A percentile compares a stretch with the other conserved stretches of the same genome.
Evolutionary conservation across 1,140 invertebrate genomes (phyloP).

Genomic region (Gryllus bimaculatus): DNA sequence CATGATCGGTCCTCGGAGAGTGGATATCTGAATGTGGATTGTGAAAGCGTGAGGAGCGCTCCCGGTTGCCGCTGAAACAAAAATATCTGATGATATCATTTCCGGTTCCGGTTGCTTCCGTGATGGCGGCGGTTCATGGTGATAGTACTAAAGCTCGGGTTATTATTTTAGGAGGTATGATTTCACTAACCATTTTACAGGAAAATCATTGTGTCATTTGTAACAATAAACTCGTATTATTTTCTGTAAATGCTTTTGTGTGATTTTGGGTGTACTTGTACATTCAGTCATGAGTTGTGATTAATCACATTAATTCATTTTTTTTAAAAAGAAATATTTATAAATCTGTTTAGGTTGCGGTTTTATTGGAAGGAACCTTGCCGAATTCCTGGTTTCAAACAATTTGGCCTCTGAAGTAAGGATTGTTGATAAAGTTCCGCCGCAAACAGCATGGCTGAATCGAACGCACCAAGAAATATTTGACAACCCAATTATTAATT

Average conservation of each 20-base stretch:
- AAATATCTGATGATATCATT: background rate
- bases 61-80: background rate
- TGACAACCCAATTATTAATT: conserved; percentile 65
- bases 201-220: background rate
- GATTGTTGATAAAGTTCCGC: conserved; percentile 85
- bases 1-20: no score
- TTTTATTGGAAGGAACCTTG: conserved; percentile 82
- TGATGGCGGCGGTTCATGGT: conserved; percentile 13
- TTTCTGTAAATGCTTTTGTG: background rate
- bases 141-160: conserved; percentile 20
- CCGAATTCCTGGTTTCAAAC: conserved; percentile 69
- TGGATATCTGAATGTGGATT: no score
- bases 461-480: conserved; percentile 59
- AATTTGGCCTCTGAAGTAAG: conserved; percentile 63
- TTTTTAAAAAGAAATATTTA: no score
- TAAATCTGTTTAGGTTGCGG: conserved; percentile 61
- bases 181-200: background rate
- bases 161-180: conserved; percentile 23
- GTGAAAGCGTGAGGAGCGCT: background rate
- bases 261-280: background rate
- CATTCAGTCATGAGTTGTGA: background rate
- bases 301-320: no score
- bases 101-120: conserved; percentile 16
- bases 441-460: conserved; percentile 83
- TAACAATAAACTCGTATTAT: background rate